Evolutionary conservation across 2,888 invertebrate species (phyloP).

Genomic region (Kryphioiulus occultus): DNA sequence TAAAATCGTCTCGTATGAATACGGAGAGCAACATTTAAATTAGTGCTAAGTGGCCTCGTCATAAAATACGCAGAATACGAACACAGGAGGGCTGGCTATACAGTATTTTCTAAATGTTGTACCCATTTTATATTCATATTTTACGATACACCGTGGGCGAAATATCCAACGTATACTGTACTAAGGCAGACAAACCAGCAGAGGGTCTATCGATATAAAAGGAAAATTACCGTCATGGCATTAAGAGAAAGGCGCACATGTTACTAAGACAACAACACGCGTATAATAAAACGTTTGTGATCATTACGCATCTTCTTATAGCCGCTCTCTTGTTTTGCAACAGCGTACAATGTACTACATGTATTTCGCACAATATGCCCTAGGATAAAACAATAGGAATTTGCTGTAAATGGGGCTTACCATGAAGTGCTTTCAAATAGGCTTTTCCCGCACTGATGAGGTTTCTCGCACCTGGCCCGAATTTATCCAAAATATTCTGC

Average conservation of each 20-base stretch:
- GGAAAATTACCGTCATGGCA: background rate
- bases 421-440: constrained; percentile 91
- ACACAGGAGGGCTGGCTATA: background rate
- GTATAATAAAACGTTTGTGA: background rate
- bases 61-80: background rate
- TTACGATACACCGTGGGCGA: background rate
- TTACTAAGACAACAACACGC: background rate
- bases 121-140: background rate
- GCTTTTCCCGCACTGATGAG: constrained; percentile 93
- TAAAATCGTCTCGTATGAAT: background rate
- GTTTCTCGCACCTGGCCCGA: constrained; percentile 92
- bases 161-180: background rate
- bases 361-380: background rate
- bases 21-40: background rate
- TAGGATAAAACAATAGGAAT: background rate
- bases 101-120: background rate
- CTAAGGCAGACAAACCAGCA: background rate
- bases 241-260: background rate
- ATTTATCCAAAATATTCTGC: constrained; percentile 95
- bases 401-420: constrained; percentile 71
- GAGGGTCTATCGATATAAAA: background rate
- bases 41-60: background rate
- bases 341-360: background rate
- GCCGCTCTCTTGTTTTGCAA: background rate
- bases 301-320: background rate